Evolutionary conservation across 2,797 vertebrate species (phyloP), one percentile per base, ranked within the genome.

Genomic region (Acipenser oxyrinchus): DNA sequence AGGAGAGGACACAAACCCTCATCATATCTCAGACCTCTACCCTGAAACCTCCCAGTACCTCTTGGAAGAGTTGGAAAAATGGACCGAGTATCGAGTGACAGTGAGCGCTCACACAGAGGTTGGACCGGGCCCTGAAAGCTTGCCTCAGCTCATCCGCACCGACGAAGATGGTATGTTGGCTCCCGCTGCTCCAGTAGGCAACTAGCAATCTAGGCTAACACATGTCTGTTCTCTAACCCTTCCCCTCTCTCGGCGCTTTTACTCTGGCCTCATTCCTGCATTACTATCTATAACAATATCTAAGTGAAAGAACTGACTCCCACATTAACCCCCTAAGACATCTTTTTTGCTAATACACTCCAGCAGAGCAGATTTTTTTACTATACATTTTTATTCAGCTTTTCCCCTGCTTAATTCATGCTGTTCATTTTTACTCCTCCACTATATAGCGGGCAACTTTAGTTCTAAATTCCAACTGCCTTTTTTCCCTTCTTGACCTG

Each of bases 111-210:
- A 95, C 79, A 99, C 96, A 66, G 94, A 97, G 78, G 93, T 95
- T 69, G 97, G 97, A 87, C 90, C 93, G 72, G 95, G 97, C 86
- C 97, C 97, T 8, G 93, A 97, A 84, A 99, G 97, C 84, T 81
- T 90, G 73, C 91, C 93, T 63, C 84, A 94, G 82, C 89, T 97
- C 84, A 82, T 95, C 88, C 96, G 97, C 86, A 99, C 97, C 72
- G 95, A 98, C 92, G 97, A 99, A 93, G 97, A 99, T 92, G 97
- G 97, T 99, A 99, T 93, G 97, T 99, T 92, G 83, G 78, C 85
- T 86, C 78, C 79, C 66, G 66, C 66, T 49, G 50, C 49, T 51
- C 65, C 83, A 68, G 68, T 83, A 82, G 84, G 79, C 81, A 64
- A 80, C 76, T 82, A 77, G 80, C 48, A 66, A 59, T 73, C 79